Evolutionary conservation across 2,113 vertebrate genomes (phyloP).

Genomic region (Dicaeum eximium): DNA sequence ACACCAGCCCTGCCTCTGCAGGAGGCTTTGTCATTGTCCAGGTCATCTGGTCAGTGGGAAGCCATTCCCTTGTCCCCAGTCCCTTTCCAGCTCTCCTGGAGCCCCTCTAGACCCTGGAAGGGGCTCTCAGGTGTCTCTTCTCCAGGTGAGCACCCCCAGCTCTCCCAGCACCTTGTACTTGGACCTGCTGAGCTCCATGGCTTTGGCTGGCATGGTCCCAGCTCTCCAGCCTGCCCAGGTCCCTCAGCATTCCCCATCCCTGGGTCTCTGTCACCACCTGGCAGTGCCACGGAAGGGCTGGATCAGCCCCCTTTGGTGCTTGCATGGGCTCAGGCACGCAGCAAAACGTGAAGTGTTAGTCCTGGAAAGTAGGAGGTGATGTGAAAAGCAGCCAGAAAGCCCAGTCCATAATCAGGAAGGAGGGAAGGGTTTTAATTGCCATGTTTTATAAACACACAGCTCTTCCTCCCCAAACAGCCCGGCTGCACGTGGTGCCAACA

Average conservation of each 20-base stretch:
- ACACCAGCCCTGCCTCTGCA: background rate
- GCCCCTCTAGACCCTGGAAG: background rate
- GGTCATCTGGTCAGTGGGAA: background rate
- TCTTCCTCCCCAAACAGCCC: background rate
- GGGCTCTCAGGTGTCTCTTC: background rate
- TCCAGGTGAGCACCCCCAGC: background rate
- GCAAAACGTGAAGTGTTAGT: background rate
- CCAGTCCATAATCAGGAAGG: background rate
- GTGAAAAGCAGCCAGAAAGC: background rate
- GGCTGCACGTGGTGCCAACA: accelerated
- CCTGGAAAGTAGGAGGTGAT: accelerated
- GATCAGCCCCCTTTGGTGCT: accelerated
- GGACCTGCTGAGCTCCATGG: background rate
- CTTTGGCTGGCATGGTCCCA: background rate
- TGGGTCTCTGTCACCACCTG: accelerated
- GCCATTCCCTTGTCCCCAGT: background rate
- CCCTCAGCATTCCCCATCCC: background rate
- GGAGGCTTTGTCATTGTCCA: background rate
- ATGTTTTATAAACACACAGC: background rate
- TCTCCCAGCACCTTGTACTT: background rate
- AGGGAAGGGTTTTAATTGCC: background rate
- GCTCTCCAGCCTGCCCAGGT: background rate
- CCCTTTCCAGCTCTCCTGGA: background rate
- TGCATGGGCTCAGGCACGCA: accelerated
- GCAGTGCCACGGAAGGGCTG: background rate